phyloP scores from a whole-genome alignment of 2,888 invertebrate genomes.

The Folsomia candida region DNA sequence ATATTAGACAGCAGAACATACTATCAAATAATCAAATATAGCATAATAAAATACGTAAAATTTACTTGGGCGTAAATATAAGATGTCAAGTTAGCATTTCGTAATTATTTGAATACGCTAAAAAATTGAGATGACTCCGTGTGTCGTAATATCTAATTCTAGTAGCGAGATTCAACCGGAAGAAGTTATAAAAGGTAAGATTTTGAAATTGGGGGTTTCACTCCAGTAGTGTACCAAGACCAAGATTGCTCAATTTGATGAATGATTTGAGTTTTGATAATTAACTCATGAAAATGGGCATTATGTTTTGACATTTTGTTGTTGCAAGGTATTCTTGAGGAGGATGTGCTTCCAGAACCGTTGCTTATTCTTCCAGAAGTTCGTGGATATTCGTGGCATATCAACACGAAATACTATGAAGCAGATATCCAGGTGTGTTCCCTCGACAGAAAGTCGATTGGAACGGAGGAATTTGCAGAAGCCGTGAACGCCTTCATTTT shows the following conservation, averaged over 20 bases:
- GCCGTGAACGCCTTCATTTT: conserved; percentile 64
- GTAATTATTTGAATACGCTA: no score
- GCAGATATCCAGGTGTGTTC: conserved; percentile 63
- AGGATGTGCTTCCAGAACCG: conserved; percentile 50
- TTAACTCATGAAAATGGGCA: background rate
- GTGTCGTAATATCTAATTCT: conserved; percentile 41
- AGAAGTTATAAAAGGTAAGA: conserved; percentile 51
- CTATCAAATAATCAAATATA: no score
- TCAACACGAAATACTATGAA: conserved; percentile 71
- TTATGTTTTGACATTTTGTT: background rate
- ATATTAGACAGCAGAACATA: no score
- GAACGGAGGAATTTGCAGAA: conserved; percentile 57
- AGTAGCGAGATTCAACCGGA: conserved; percentile 39
- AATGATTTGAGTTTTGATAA: no score
- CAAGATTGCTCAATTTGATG: background rate
- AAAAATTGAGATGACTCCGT: conserved; percentile 38
- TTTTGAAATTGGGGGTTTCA: background rate
- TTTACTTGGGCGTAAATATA: no score
- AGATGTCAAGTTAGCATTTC: no score
- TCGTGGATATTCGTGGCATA: conserved; percentile 59
- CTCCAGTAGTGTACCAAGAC: no score
- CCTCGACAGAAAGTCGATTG: conserved; percentile 57
- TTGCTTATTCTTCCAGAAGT: conserved; percentile 51
- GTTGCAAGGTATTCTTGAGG: conserved; percentile 36
- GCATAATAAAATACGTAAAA: no score